Evolutionary conservation across 2,888 invertebrate genomes (phyloP), one percentile per base, ranked within the genome.

Genomic region (Lithophane socia): DNA sequence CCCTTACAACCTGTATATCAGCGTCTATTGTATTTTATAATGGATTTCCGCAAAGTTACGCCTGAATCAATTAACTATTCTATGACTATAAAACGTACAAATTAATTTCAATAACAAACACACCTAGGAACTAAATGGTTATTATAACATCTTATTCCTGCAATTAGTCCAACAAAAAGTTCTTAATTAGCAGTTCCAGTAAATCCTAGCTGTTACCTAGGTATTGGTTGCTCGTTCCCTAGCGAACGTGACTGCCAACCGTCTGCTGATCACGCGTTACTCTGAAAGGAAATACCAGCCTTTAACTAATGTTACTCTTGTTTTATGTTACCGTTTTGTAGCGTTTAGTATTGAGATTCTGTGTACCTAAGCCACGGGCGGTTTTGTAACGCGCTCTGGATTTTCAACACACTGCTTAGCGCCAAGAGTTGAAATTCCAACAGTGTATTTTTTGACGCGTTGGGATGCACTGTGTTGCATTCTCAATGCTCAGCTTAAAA

Each of bases 201-300:
- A 47, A 83, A n/a, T 69, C 3, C n/a, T n/a, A 70, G 61, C 7
- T 58, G 18, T 52, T 73, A 16, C 58, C 58, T 67, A 47, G 21
- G 58, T 74, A 60, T 65, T n/a, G n/a, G 29, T 29, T 16, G 37
- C 58, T 49, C 2, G 37, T 21, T 83, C 84, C 68, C 56, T 63
- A 44, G 44, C 29, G 75, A 84, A 88, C 90, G 91, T 91, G 91
- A 87, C 87, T 83, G 12, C 64, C 9, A n/a, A 63, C 56, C 63
- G 72, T 9, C 29, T 58, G 24, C 13, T 16, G 83, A 84, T 87
- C 90, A 91, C 89, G 90, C 87, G 73, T 80, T 24, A 68, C 66
- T 79, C 75, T 75, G 88, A 83, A 88, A 88, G 88, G 89, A 91
- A 88, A 87, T 82, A 81, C 79, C 61, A 4, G 18, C 21, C 8